phyloP scores from a whole-genome alignment of 2,797 vertebrate genomes.

The Anableps anableps region DNA sequence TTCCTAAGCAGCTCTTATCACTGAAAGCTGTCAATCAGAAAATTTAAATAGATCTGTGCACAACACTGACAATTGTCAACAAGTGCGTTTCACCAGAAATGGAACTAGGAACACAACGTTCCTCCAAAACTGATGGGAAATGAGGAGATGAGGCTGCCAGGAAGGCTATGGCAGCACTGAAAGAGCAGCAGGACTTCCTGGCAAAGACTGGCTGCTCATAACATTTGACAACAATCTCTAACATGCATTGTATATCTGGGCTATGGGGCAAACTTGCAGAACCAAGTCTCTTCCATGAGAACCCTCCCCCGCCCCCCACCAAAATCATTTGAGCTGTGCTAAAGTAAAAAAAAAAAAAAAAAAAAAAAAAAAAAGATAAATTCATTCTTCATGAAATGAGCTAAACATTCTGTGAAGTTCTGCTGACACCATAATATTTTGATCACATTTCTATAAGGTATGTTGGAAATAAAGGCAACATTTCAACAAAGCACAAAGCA shows the following conservation, averaged over 20 bases:
- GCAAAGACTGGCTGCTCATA: background rate
- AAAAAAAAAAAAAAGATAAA: background rate
- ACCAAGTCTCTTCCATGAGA: background rate
- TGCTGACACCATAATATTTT: background rate
- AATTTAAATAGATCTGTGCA: background rate
- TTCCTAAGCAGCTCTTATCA: background rate
- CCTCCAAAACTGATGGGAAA: slow-evolving; percentile 1
- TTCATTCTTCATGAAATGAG: background rate
- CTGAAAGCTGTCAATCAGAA: background rate
- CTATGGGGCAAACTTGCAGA: background rate
- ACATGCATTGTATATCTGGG: slow-evolving; percentile 8
- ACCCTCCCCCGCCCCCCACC: background rate
- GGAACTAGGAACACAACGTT: background rate
- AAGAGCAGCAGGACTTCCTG: slow-evolving; percentile 25
- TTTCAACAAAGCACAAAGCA: too few species aligned
- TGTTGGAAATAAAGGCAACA: too few species aligned
- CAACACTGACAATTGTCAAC: slow-evolving; percentile 7
- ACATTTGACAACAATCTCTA: slow-evolving; percentile 5
- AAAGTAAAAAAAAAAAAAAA: background rate
- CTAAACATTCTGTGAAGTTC: background rate
- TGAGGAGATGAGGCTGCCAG: slow-evolving; percentile 4
- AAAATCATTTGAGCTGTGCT: background rate
- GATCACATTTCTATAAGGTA: too few species aligned
- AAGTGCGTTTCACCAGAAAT: slow-evolving; percentile 6
- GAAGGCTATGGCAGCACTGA: slow-evolving; percentile 14